phyloP scores from a whole-genome alignment of 2,888 invertebrate genomes.

The Lutraria lutraria region DNA sequence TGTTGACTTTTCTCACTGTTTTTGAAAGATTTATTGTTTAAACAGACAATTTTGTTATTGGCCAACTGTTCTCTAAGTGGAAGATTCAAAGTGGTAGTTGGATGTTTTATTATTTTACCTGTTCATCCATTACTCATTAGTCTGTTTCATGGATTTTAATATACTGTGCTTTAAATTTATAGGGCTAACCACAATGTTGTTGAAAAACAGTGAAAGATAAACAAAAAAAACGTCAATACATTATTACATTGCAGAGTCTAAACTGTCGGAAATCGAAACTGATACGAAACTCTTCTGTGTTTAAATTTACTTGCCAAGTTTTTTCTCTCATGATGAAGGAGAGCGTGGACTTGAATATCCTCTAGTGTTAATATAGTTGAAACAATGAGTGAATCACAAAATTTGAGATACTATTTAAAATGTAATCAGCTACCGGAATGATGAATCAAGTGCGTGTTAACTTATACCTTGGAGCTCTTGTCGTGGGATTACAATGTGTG shows the following conservation, averaged over 20 bases:
- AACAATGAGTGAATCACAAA: slow-evolving; percentile 3
- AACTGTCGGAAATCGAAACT: no score
- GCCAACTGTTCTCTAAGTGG: slow-evolving; percentile 10
- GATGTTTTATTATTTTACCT: neutral
- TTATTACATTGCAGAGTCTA: no score
- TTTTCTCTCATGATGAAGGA: neutral
- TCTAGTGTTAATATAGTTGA: neutral
- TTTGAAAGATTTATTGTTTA: neutral
- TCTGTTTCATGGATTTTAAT: slow-evolving; percentile 10
- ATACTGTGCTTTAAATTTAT: neutral
- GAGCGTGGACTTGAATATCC: neutral
- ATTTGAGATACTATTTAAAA: neutral
- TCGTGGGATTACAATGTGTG: slow-evolving; percentile 4
- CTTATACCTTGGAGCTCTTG: neutral
- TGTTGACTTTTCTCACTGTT: neutral
- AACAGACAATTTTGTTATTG: neutral
- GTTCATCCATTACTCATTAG: neutral
- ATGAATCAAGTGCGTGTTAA: slow-evolving; percentile 3
- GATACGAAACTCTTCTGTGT: neutral
- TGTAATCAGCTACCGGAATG: neutral
- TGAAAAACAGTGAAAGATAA: no score
- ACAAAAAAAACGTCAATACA: no score
- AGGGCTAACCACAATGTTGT: neutral
- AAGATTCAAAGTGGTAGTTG: neutral
- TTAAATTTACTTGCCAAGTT: neutral